Conservation (phyloP, 1,140 invertebrate genomes). For the Euura saliciscinereae region DNA sequence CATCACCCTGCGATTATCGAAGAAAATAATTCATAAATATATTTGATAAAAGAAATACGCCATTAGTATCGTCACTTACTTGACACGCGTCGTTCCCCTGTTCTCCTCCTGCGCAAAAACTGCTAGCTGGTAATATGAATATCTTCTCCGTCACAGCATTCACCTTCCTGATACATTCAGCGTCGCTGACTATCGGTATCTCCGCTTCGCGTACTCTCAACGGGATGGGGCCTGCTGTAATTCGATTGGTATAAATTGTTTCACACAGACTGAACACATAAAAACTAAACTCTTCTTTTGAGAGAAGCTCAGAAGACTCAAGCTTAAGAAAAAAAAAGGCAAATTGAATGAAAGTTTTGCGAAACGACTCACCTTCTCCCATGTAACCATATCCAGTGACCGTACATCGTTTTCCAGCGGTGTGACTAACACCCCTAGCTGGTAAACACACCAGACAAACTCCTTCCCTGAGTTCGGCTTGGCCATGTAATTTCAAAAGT, state of each 20-base stretch:
- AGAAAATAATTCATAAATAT: slow-evolving; percentile 1
- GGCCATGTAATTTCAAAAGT: slow-evolving; percentile 87
- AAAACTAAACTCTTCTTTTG: neutral
- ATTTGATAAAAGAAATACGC: neutral
- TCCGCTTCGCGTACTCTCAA: slow-evolving; percentile 86
- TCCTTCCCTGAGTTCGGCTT: slow-evolving; percentile 86
- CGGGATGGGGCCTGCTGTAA: slow-evolving; percentile 86
- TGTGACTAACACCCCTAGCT: slow-evolving; percentile 81
- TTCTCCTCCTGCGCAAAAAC: slow-evolving; percentile 92
- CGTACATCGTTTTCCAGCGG: slow-evolving; percentile 86
- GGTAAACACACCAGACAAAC: slow-evolving; percentile 89
- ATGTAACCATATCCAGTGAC: slow-evolving; percentile 95
- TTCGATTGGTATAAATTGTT: neutral
- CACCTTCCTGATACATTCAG: slow-evolving; percentile 89
- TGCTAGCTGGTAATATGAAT: slow-evolving; percentile 89
- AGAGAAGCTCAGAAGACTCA: neutral
- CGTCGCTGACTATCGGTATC: slow-evolving; percentile 91
- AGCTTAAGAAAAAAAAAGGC: neutral
- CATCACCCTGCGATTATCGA: slow-evolving; percentile 75
- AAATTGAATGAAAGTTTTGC: slow-evolving; percentile 14
- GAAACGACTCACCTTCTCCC: slow-evolving; percentile 78
- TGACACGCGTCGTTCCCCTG: slow-evolving; percentile 92
- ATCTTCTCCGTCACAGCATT: slow-evolving; percentile 94
- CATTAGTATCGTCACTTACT: slow-evolving; percentile 59
- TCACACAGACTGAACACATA: neutral